A percentile compares a stretch with the other conserved stretches of the same genome.
Conservation (phyloP, 2,888 invertebrate genomes). For the Trisateles emortualis region DNA sequence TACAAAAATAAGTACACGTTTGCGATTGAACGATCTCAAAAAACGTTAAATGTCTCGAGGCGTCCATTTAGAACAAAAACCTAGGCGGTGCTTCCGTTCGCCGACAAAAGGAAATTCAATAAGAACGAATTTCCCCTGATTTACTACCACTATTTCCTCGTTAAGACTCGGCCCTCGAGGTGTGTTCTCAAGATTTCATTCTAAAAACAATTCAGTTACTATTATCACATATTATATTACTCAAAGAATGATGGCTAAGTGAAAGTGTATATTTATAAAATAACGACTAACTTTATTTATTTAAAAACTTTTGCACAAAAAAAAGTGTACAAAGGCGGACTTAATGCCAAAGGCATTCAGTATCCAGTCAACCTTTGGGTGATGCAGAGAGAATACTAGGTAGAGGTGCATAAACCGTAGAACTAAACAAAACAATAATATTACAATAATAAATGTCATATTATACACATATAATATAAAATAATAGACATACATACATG, state of each 20-base stretch:
- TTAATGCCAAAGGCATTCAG: too few relatives aligned
- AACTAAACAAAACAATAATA: too few relatives aligned
- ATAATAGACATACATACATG: too few relatives aligned
- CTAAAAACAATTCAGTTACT: constrained; percentile 69
- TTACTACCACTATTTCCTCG: constrained; percentile 86
- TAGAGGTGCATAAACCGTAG: too few relatives aligned
- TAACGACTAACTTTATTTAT: neutral
- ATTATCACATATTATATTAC: too few relatives aligned
- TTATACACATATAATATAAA: too few relatives aligned
- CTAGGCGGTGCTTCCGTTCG: constrained; percentile 71
- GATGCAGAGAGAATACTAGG: too few relatives aligned
- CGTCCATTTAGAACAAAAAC: constrained; percentile 79
- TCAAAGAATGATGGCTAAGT: constrained; percentile 26
- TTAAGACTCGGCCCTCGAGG: constrained; percentile 79
- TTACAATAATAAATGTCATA: too few relatives aligned
- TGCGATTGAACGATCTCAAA: constrained; percentile 39
- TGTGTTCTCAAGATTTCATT: constrained; percentile 72
- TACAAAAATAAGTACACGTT: neutral
- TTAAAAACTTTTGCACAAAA: too few relatives aligned
- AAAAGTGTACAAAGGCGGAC: too few relatives aligned
- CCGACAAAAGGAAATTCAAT: constrained; percentile 85
- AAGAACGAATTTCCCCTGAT: constrained; percentile 85
- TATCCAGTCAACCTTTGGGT: too few relatives aligned
- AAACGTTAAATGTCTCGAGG: constrained; percentile 66
- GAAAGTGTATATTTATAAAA: constrained; percentile 31